A percentile compares a stretch with the other conserved stretches of the same genome.
Conservation (phyloP, 1,140 invertebrate genomes). For the Vanessa tameamea region DNA sequence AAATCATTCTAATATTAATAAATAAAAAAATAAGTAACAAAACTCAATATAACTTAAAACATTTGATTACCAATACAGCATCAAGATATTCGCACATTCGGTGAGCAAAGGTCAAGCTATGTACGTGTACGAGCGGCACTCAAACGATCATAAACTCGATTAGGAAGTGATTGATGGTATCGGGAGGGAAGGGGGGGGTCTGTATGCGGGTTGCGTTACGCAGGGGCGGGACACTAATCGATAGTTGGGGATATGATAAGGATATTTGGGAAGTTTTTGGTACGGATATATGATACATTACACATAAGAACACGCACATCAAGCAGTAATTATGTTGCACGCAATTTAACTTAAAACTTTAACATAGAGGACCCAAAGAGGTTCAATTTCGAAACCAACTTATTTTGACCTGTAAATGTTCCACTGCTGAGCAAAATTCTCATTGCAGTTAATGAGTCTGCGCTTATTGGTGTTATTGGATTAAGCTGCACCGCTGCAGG, state of each 20-base stretch:
- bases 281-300: neutral
- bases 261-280: constrained; percentile 24
- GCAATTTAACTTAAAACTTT: no score
- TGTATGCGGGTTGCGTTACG: constrained; percentile 50
- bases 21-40: neutral
- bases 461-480: neutral
- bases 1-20: no score
- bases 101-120: constrained; percentile 21
- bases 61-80: neutral
- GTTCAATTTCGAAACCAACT: no score
- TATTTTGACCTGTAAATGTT: neutral
- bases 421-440: neutral
- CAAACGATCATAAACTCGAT: constrained; percentile 60
- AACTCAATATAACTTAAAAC: neutral
- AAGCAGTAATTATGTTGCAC: neutral
- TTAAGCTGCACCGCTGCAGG: neutral
- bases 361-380: no score
- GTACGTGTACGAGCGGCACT: constrained; percentile 34
- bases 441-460: neutral
- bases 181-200: constrained; percentile 38
- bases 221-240: constrained; percentile 35
- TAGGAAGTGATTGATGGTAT: constrained; percentile 64
- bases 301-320: no score
- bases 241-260: constrained; percentile 34
- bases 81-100: constrained; percentile 5